These are phyloP conservation scores for Dipodomys ordii DNA, from an alignment of 2,113 vertebrate species.

Conservation along the genomic window DNA sequence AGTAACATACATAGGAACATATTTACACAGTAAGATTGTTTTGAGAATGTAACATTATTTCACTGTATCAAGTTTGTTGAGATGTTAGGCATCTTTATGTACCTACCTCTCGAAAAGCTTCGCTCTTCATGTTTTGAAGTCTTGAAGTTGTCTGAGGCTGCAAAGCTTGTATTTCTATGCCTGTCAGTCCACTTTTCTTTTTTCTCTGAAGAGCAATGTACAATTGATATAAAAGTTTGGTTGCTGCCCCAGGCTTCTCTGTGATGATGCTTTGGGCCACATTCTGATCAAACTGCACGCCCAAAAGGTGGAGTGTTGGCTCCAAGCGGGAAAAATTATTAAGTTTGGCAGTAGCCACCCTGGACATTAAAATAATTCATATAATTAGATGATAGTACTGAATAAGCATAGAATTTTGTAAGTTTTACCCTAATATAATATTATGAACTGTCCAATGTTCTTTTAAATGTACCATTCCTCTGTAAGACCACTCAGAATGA, in stretches of 20 bases:
- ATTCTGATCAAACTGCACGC: constrained; percentile 91
- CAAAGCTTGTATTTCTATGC: constrained; percentile 86
- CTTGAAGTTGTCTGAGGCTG: constrained; percentile 84
- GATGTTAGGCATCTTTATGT: neutral
- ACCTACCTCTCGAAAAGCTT: constrained; percentile 89
- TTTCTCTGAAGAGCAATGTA: constrained; percentile 93
- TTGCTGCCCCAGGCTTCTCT: constrained; percentile 91
- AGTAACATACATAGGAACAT: too few relatives aligned
- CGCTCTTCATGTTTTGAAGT: constrained; percentile 86
- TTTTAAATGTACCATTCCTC: neutral
- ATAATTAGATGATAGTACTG: neutral
- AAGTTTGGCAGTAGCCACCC: constrained; percentile 89
- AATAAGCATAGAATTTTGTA: neutral
- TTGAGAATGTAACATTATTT: neutral
- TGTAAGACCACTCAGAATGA: neutral
- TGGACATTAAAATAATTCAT: constrained; percentile 75
- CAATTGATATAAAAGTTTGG: constrained; percentile 93
- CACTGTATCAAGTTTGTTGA: neutral
- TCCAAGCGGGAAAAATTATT: constrained; percentile 95
- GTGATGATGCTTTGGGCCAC: constrained; percentile 91
- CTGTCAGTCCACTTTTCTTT: constrained; percentile 87
- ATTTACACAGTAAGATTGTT: neutral
- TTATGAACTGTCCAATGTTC: neutral
- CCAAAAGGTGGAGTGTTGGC: constrained; percentile 91
- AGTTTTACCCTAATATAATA: neutral